Base-by-base conservation (phyloP, 2,888 invertebrate species). In the Drosophila birchii region DNA sequence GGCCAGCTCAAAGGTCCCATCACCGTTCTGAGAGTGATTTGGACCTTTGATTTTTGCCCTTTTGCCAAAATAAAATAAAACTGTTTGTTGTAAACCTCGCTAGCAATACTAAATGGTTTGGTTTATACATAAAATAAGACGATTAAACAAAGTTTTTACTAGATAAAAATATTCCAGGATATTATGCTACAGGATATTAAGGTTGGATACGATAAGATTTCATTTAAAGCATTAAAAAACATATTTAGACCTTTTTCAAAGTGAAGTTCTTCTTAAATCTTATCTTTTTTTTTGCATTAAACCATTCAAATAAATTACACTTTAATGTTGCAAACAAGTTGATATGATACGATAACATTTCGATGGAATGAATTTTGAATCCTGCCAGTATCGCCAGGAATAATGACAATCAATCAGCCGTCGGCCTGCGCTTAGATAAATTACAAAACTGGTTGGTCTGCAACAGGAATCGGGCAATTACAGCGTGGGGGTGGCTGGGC, bases 321-420 rank as follows among this genome's bases (percentile, higher is more conserved):
- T 34, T 18, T 8, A 12, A 5, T 16, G 5, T 20, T 51, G 12
- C 16, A 38, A 16, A 34, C 34, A 20, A 20, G 34, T 5, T 9
- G n/a, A n/a, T n/a, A n/a, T 23, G 23, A 26, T 38, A n/a, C 11
- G 53, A 34, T 36, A 23, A 36, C 11, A 16, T 38, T 53, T 23
- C 0, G 16, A 51, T 16, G 16, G 16, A n/a, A 41, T 14, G 20
- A 5, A 26, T 5, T 26, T 36, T 18, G 18, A 51, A 11, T 32
- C 32, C 14, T 20, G 20, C 8, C n/a, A 5, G 29, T 14, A 14
- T 29, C 11, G 29, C n/a, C 36, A 2, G 63, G 20, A 14, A 38
- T 51, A 61, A 66, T 66, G 56, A 53, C 55, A 75, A 72, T 79
- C 72, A 63, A 79, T 75, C 72, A 83, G 69, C 60, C 43, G 44